Conservation (phyloP, 2,888 invertebrate species). For the Parnassius apollo region DNA sequence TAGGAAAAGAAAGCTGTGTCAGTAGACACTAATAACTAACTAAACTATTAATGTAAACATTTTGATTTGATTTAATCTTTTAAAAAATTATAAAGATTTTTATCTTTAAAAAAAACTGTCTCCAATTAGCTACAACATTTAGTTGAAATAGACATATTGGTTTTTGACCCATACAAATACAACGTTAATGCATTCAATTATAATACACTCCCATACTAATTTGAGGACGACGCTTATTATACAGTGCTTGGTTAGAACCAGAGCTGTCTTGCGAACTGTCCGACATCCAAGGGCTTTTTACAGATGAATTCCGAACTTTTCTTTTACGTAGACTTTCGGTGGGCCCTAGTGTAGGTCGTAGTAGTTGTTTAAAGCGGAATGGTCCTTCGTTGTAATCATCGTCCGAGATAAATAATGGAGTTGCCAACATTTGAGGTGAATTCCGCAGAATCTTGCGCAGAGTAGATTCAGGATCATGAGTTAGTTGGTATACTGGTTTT, state of each 20-base stretch:
- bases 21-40: no score
- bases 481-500: constrained; percentile 54
- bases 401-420: constrained; percentile 69
- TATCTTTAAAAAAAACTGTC: no score
- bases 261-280: constrained; percentile 74
- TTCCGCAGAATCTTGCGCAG: constrained; percentile 73
- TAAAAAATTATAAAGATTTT: no score
- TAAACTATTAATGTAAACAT: no score
- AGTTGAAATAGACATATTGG: no score
- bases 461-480: constrained; percentile 70
- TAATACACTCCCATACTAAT: constrained; percentile 76
- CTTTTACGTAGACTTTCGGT: constrained; percentile 85
- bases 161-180: no score
- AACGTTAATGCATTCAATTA: constrained; percentile 41
- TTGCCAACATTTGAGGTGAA: constrained; percentile 72
- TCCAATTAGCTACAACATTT: no score
- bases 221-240: constrained; percentile 70
- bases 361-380: constrained; percentile 84
- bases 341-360: constrained; percentile 84
- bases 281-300: constrained; percentile 73
- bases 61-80: no score
- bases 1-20: not conserved
- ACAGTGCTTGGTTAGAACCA: constrained; percentile 62
- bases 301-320: constrained; percentile 74
- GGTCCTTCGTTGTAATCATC: constrained; percentile 83